Percentiles rank a stretch among this genome's conserved stretches.
Conservation (phyloP, 1,140 invertebrate genomes). For the Coptotermes formosanus region DNA sequence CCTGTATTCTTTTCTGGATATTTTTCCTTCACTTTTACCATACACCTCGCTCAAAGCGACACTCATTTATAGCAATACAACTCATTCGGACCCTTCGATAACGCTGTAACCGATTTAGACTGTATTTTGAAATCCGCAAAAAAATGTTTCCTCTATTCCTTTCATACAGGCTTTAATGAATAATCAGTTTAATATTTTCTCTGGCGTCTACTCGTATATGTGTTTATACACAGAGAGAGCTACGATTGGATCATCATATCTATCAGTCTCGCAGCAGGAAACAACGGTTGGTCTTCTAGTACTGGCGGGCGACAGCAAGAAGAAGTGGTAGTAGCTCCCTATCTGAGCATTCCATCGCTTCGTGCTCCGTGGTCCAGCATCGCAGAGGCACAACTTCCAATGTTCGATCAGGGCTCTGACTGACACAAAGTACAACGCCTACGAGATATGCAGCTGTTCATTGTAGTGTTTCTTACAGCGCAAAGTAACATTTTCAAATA, state of each 20-base stretch:
- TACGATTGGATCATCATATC: not conserved
- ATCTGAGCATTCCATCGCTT: not conserved
- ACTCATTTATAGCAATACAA: too few relatives aligned
- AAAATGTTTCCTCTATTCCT: not conserved
- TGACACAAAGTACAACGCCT: not conserved
- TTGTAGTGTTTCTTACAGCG: not conserved
- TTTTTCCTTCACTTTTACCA: too few relatives aligned
- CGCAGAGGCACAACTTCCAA: not conserved
- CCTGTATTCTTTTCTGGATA: too few relatives aligned
- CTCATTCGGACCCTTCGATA: too few relatives aligned
- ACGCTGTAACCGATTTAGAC: too few relatives aligned
- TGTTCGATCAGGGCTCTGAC: not conserved
- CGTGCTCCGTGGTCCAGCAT: not conserved
- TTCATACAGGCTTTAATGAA: not conserved
- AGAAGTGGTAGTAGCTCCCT: not conserved
- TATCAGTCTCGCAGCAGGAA: not conserved
- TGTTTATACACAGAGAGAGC: not conserved
- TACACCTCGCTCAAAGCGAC: too few relatives aligned
- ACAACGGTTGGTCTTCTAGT: too few relatives aligned
- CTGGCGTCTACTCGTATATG: too few relatives aligned
- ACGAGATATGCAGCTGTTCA: not conserved
- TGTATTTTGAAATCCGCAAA: not conserved
- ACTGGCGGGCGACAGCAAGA: too few relatives aligned
- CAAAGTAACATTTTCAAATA: not conserved
- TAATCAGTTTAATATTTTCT: too few relatives aligned